Percentiles rank a stretch among this genome's conserved stretches.
phyloP scores from a whole-genome alignment of 2,797 vertebrate species.

The Tapera naevia region DNA sequence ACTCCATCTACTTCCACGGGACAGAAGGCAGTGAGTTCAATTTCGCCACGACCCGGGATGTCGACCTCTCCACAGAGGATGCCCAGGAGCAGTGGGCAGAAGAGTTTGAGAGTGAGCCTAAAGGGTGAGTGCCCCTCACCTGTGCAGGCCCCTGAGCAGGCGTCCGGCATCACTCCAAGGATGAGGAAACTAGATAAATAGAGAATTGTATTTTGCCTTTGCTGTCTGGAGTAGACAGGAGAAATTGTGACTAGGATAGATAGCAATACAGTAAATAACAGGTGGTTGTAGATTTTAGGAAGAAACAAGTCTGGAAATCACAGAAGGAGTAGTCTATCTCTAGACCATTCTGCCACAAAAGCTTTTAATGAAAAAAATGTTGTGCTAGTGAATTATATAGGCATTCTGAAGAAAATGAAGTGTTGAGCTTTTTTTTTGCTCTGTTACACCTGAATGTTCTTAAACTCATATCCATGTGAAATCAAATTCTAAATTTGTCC shows the following conservation, averaged over 20 bases:
- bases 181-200: neutral
- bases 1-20: constrained; percentile 94
- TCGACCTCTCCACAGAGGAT: constrained; percentile 92
- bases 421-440: neutral
- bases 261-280: neutral
- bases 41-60: constrained; percentile 90
- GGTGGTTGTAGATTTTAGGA: neutral
- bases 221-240: neutral
- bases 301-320: neutral
- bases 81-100: constrained; percentile 95
- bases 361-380: neutral
- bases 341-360: neutral
- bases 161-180: neutral
- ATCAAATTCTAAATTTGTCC: neutral
- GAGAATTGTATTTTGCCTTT: neutral
- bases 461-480: neutral
- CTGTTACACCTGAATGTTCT: neutral
- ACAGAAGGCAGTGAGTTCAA: constrained; percentile 88
- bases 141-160: neutral
- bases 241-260: neutral
- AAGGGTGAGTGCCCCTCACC: constrained; percentile 83
- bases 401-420: neutral
- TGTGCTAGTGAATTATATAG: neutral
- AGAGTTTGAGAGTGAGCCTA: constrained; percentile 92
- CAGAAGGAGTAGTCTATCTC: neutral